phyloP scores from a whole-genome alignment of 2,888 invertebrate genomes.

The Nysson spinosus region DNA sequence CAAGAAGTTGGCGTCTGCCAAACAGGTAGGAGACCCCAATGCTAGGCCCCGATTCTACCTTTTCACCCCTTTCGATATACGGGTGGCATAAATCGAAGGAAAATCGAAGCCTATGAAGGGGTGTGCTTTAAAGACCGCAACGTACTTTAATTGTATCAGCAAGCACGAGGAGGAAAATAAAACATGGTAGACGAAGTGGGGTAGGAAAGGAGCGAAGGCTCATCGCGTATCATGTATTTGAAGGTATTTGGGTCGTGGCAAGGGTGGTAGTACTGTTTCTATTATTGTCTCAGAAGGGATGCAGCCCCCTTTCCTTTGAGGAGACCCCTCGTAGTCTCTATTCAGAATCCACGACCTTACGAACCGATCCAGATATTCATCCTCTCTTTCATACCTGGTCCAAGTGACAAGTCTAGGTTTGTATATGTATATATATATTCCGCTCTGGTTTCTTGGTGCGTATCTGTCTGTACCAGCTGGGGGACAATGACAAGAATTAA shows the following conservation, averaged over 20 bases:
- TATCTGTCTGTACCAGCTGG: conserved; percentile 59
- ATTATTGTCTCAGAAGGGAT: conserved; percentile 74
- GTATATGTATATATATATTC: conserved; percentile 21
- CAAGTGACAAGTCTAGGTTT: conserved; percentile 47
- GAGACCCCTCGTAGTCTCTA: conserved; percentile 9
- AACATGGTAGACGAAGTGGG: conserved; percentile 11
- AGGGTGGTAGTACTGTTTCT: conserved; percentile 73
- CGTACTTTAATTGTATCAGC: conserved; percentile 75
- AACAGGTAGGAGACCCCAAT: conserved; percentile 52
- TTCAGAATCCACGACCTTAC: conserved; percentile 38
- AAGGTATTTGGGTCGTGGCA: conserved; percentile 66
- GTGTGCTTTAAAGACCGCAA: conserved; percentile 66
- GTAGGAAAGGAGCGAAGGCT: conserved; percentile 36
- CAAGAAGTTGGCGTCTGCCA: not conserved
- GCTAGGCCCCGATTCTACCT: conserved; percentile 57
- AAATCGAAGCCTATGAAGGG: conserved; percentile 39
- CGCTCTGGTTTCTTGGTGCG: conserved; percentile 7
- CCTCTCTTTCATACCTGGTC: conserved; percentile 17
- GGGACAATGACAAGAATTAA: conserved; percentile 66
- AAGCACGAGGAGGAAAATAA: conserved; percentile 16
- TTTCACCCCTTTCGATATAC: conserved; percentile 54
- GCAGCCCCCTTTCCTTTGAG: conserved; percentile 35
- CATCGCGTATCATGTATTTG: conserved; percentile 61
- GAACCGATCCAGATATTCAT: conserved; percentile 43
- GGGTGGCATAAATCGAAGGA: conserved; percentile 67